phyloP scores from a whole-genome alignment of 2,113 vertebrate genomes.

The Planiliza haematocheilus region DNA sequence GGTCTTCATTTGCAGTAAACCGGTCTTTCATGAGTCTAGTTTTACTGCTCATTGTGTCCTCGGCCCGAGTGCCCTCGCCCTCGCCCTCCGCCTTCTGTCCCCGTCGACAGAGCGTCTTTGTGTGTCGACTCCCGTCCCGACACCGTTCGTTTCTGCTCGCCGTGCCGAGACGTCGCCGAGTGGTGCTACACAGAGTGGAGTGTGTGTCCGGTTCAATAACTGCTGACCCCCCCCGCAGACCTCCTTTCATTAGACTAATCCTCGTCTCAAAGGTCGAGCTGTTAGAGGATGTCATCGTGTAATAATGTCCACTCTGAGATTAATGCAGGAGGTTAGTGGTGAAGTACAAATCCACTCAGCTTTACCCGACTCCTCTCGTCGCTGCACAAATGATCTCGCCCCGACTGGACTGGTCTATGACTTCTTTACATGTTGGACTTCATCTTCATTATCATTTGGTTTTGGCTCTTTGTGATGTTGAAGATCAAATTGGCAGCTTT shows the following conservation, averaged over 20 bases:
- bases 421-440: neutral
- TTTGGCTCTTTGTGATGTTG: neutral
- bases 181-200: slow-evolving; percentile 44
- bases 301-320: slow-evolving; percentile 29
- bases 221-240: slow-evolving; percentile 21
- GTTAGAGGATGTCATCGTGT: slow-evolving; percentile 31
- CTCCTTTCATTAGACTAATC: slow-evolving; percentile 51
- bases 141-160: slow-evolving; percentile 26
- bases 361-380: neutral
- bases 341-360: slow-evolving; percentile 5
- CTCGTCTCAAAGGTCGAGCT: slow-evolving; percentile 42
- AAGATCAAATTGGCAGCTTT: neutral
- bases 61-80: slow-evolving; percentile 8
- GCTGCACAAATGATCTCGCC: neutral
- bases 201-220: slow-evolving; percentile 33
- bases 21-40: neutral
- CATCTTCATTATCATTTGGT: neutral
- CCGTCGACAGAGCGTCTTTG: slow-evolving; percentile 49
- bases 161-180: slow-evolving; percentile 47
- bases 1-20: neutral
- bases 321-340: neutral
- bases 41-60: neutral
- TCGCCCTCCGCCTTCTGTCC: slow-evolving; percentile 9
- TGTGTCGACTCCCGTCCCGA: slow-evolving; percentile 3
- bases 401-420: neutral